Percentiles rank a stretch among this genome's conserved stretches.
Evolutionary conservation across 2,113 vertebrate species (phyloP).

Genomic region (Channa argus): DNA sequence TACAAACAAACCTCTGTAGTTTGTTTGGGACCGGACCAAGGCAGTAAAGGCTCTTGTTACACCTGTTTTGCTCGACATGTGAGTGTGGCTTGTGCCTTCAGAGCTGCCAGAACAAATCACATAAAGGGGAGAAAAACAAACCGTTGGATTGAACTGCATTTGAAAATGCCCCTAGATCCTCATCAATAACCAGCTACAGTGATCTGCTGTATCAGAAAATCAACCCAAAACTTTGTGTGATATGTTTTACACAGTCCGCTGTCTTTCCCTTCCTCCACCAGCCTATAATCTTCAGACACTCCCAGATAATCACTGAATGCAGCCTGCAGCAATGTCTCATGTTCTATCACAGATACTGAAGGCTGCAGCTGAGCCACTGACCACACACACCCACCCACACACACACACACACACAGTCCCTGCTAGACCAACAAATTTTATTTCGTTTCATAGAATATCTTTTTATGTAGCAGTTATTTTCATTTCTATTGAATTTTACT

Average conservation of each 20-base stretch:
- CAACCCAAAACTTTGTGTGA: neutral
- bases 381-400: neutral
- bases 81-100: too few species aligned
- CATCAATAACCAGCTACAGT: neutral
- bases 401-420: neutral
- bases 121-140: too few species aligned
- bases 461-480: constrained; percentile 21
- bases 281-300: neutral
- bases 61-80: too few species aligned
- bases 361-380: neutral
- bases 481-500: constrained; percentile 27
- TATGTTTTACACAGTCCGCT: constrained; percentile 4
- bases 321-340: neutral
- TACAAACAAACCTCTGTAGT: too few species aligned
- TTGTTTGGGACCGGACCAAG: too few species aligned
- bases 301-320: constrained; percentile 9
- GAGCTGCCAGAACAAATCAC: too few species aligned
- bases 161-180: neutral
- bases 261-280: neutral
- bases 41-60: too few species aligned
- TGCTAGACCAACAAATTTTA: neutral
- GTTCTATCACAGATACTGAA: constrained; percentile 1
- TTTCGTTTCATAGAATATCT: constrained; percentile 1
- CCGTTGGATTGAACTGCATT: too few species aligned
- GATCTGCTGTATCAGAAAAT: neutral